These are phyloP conservation scores for Phoebastria nigripes DNA, from an alignment of 2,797 vertebrate species.

Conservation along the genomic window DNA sequence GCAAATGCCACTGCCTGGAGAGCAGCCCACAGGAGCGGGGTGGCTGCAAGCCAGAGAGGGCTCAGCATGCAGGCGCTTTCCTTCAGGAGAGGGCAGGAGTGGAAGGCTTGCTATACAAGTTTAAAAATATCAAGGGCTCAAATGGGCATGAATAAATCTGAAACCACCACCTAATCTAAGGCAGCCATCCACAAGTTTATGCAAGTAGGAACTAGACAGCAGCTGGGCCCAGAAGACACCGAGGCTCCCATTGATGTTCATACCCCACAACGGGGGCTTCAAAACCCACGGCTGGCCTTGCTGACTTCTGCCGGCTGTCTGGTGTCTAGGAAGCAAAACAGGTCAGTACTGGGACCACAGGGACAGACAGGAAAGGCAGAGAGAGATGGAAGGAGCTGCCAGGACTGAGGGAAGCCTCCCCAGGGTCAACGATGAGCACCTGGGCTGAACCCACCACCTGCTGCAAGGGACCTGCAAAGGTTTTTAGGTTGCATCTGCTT, in stretches of 20 bases:
- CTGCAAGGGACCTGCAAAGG: not conserved
- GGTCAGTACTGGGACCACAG: no score
- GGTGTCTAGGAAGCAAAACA: not conserved
- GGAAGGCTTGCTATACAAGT: not conserved
- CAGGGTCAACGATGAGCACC: accelerated
- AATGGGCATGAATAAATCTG: not conserved
- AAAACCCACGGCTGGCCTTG: accelerated
- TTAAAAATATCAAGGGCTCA: not conserved
- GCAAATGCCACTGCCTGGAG: not conserved
- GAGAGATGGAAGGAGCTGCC: not conserved
- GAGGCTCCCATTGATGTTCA: not conserved
- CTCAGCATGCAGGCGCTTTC: not conserved
- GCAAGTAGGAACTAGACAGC: not conserved
- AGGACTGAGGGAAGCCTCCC: no score
- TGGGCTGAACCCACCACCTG: not conserved
- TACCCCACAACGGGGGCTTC: accelerated
- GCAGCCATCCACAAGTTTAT: not conserved
- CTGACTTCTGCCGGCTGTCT: not conserved
- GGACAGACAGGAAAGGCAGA: not conserved
- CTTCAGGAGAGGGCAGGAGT: not conserved
- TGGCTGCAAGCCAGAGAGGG: not conserved
- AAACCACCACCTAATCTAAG: not conserved
- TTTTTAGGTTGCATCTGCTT: accelerated
- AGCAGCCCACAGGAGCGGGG: not conserved
- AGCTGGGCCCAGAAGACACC: not conserved